phyloP scores from a whole-genome alignment of 2,113 vertebrate genomes.

The Plecturocebus donacophilus region DNA sequence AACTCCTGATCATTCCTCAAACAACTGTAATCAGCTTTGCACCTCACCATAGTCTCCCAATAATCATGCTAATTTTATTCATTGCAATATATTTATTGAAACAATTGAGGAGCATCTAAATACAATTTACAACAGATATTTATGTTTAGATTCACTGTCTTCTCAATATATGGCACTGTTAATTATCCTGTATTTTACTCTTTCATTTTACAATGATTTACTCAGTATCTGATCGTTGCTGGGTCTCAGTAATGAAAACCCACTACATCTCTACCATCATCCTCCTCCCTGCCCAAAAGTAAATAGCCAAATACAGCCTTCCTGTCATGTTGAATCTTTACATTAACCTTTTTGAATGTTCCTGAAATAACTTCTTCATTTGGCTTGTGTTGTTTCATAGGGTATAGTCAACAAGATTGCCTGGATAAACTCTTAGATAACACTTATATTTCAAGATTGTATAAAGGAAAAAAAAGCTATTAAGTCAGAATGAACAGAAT shows the following conservation, averaged over 20 bases:
- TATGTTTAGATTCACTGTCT: not conserved
- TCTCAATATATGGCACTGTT: not conserved
- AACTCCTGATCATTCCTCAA: not conserved
- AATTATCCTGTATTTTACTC: not conserved
- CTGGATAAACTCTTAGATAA: not conserved
- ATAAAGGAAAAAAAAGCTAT: not conserved
- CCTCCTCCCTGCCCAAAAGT: not conserved
- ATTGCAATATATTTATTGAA: not conserved
- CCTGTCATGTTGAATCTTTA: not conserved
- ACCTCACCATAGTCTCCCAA: not conserved
- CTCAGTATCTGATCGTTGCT: not conserved
- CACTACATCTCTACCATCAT: not conserved
- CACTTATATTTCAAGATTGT: not conserved
- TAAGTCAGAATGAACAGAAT: not conserved
- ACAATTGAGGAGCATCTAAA: not conserved
- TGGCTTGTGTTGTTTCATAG: not conserved
- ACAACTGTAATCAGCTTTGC: not conserved
- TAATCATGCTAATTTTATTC: not conserved
- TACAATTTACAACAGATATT: not conserved
- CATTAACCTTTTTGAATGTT: not conserved
- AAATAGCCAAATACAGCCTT: not conserved
- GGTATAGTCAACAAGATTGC: not conserved
- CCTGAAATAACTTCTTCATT: not conserved
- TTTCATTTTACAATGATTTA: not conserved
- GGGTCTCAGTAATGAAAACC: not conserved